phyloP scores from a whole-genome alignment of 35 echinoderm and acorn worm genomes.

The Heliocidaris erythrogramma region DNA sequence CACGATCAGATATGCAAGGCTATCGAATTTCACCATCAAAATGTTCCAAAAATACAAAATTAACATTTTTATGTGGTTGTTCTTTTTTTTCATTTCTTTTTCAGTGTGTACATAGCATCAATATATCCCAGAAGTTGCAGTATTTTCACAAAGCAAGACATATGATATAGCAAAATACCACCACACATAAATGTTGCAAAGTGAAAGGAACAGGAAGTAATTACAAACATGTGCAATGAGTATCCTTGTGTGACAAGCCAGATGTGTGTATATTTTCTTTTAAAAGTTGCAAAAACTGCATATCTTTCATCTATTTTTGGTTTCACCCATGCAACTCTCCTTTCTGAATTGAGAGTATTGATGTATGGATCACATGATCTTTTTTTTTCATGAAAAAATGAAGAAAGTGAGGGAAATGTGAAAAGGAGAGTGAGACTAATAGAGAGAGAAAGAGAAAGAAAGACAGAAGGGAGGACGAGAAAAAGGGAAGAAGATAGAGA shows the following conservation, averaged over 20 bases:
- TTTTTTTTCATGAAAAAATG: too few relatives aligned
- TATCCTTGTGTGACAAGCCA: too few relatives aligned
- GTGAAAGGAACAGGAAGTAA: background rate
- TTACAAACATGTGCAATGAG: background rate
- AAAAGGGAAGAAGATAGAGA: too few relatives aligned
- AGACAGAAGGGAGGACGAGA: too few relatives aligned
- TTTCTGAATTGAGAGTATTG: too few relatives aligned
- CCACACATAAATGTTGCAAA: background rate
- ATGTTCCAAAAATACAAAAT: background rate
- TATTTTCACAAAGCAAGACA: background rate
- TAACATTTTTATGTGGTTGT: too few relatives aligned
- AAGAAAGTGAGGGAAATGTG: too few relatives aligned
- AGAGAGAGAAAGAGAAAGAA: too few relatives aligned
- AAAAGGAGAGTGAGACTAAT: too few relatives aligned
- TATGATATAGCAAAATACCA: background rate
- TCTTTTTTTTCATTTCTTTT: background rate
- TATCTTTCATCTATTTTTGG: too few relatives aligned
- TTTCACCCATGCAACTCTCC: too few relatives aligned
- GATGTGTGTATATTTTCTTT: background rate
- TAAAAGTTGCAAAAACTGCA: background rate
- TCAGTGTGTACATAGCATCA: background rate
- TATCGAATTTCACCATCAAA: background rate
- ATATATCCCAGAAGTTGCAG: background rate
- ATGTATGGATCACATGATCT: too few relatives aligned
- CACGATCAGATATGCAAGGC: background rate